These are phyloP conservation scores for Acanthaster planci DNA, from an alignment of 35 echinoderm and acorn worm genomes.

Conservation along the genomic window DNA sequence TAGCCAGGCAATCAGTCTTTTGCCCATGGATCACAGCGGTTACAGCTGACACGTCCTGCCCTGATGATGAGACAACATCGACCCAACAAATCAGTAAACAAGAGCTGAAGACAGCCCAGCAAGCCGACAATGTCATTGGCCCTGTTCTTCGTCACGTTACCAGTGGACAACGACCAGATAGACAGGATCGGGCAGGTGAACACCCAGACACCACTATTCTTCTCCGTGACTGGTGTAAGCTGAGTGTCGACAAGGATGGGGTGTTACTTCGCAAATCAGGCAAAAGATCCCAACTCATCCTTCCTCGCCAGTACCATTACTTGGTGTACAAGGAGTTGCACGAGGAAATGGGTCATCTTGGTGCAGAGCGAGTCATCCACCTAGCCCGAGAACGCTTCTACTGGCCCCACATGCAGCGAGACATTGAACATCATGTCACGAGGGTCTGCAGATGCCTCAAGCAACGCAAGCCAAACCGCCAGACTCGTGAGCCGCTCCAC, in stretches of 20 bases:
- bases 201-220: no score
- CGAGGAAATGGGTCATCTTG: constrained; percentile 54
- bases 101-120: no score
- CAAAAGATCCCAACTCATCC: constrained; percentile 26
- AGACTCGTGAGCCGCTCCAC: background rate
- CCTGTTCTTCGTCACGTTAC: no score
- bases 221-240: no score
- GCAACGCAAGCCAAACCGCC: constrained; percentile 15
- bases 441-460: constrained; percentile 35
- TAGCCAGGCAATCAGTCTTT: no score
- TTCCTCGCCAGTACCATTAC: background rate
- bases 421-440: constrained; percentile 41
- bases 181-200: no score
- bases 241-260: constrained; percentile 16
- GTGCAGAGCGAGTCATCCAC: constrained; percentile 4
- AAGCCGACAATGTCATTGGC: no score
- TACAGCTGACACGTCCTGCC: no score
- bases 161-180: no score
- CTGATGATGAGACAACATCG: no score
- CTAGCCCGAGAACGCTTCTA: constrained; percentile 48
- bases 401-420: constrained; percentile 50
- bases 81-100: no score
- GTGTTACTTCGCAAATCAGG: constrained; percentile 18
- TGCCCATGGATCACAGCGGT: no score
- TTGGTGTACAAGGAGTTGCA: constrained; percentile 33